Evolutionary conservation across 2,888 invertebrate species (phyloP).

Genomic region (Eupithecia dodoneata): DNA sequence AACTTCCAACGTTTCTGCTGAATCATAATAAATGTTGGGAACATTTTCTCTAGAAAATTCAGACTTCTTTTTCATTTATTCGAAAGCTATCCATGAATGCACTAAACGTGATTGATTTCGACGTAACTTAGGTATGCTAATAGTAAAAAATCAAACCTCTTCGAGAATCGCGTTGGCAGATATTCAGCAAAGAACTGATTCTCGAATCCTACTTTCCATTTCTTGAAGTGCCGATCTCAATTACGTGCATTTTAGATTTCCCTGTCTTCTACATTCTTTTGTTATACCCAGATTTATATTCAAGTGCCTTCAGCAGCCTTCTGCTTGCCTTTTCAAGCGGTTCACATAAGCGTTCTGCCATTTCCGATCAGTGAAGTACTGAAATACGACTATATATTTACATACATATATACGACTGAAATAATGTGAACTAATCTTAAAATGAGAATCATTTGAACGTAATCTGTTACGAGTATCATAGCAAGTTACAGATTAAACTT

Average conservation of each 20-base stretch:
- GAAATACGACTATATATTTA: neutral
- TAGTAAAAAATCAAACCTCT: slow-evolving; percentile 20
- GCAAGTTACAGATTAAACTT: neutral
- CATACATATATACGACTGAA: too few relatives aligned
- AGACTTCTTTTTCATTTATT: slow-evolving; percentile 7
- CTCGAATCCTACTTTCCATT: slow-evolving; percentile 20
- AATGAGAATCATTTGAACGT: neutral
- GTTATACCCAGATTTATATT: slow-evolving; percentile 14
- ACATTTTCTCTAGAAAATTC: slow-evolving; percentile 14
- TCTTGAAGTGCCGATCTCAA: slow-evolving; percentile 30
- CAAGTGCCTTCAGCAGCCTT: slow-evolving; percentile 7
- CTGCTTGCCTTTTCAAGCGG: neutral
- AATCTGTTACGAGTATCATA: neutral
- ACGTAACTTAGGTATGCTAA: slow-evolving; percentile 32
- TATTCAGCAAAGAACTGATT: slow-evolving; percentile 23
- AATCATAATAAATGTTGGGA: slow-evolving; percentile 34
- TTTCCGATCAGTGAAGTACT: neutral
- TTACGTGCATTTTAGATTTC: slow-evolving; percentile 29
- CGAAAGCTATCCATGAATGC: slow-evolving; percentile 8
- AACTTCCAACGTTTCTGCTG: slow-evolving; percentile 41
- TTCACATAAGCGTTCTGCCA: neutral
- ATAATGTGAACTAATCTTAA: neutral
- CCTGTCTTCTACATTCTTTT: slow-evolving; percentile 1
- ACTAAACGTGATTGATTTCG: slow-evolving; percentile 28
- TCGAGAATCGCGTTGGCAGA: slow-evolving; percentile 20